Conservation (phyloP, 1,140 invertebrate species). For the Vollenhovia emeryi region DNA sequence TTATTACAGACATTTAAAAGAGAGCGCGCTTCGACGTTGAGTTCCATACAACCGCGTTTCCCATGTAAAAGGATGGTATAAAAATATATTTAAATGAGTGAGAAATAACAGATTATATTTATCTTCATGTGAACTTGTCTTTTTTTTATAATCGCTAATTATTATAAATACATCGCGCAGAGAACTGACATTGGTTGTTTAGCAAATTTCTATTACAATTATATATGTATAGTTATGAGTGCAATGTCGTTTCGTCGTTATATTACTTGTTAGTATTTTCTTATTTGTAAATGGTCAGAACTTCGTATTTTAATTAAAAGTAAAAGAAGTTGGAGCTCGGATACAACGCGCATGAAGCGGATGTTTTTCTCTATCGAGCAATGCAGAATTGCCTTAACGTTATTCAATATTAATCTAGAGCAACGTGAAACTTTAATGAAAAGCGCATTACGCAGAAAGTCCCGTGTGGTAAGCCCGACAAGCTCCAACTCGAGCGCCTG, state of each 20-base stretch:
- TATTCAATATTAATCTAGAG: constrained; percentile 28
- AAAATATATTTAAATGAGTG: neutral
- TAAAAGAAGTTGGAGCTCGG: neutral
- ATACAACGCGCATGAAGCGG: neutral
- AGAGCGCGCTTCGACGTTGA: neutral
- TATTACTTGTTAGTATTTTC: neutral
- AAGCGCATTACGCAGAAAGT: constrained; percentile 34
- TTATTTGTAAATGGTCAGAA: neutral
- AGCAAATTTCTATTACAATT: neutral
- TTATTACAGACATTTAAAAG: constrained; percentile 1
- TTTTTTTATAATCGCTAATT: neutral
- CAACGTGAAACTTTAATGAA: constrained; percentile 26
- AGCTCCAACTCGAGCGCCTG: constrained; percentile 4
- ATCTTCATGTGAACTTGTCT: neutral
- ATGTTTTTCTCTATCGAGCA: neutral
- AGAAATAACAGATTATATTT: neutral
- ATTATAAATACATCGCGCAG: neutral
- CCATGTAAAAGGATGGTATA: neutral
- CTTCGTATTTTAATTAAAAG: neutral
- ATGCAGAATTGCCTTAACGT: neutral
- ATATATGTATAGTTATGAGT: neutral
- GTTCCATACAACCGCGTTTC: neutral
- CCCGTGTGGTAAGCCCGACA: constrained; percentile 13
- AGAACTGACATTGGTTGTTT: neutral
- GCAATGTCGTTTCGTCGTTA: neutral